Percentiles rank a stretch among this genome's conserved stretches.
Evolutionary conservation across 2,888 invertebrate species (phyloP).

Genomic region (Pyralis farinalis): DNA sequence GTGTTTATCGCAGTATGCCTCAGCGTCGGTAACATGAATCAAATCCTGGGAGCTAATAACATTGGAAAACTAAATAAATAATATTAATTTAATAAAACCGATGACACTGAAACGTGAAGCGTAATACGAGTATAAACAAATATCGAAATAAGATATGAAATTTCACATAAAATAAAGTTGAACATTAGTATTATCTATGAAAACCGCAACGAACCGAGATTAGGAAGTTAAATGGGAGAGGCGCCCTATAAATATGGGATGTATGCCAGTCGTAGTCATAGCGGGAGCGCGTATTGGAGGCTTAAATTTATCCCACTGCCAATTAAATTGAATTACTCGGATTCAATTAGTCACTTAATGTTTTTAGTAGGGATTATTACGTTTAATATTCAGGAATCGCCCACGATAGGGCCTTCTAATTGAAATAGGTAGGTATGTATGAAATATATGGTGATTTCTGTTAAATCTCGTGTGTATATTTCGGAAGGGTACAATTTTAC

Average conservation of each 20-base stretch:
- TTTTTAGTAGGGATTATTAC: conserved; percentile 7
- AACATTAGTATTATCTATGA: not conserved
- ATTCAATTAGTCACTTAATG: conserved; percentile 10
- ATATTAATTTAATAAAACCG: no score
- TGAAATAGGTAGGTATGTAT: not conserved
- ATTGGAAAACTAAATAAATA: no score
- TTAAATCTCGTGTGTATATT: no score
- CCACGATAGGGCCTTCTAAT: not conserved
- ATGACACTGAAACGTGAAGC: no score
- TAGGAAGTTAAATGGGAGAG: not conserved
- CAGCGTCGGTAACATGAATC: no score
- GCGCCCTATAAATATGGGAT: not conserved
- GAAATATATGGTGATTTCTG: not conserved
- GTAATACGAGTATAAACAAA: no score
- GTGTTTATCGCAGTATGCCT: no score
- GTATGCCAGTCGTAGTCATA: not conserved
- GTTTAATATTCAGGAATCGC: conserved; percentile 5
- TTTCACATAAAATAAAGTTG: not conserved
- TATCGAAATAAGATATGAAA: no score
- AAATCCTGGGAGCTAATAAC: no score
- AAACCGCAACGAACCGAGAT: not conserved
- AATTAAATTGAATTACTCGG: conserved; percentile 17
- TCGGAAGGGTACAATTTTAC: no score
- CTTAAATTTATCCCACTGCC: conserved; percentile 15
- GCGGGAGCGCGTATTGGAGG: conserved; percentile 2